Conservation (phyloP, 2,797 vertebrate species). For the Tarsius wallacei region DNA sequence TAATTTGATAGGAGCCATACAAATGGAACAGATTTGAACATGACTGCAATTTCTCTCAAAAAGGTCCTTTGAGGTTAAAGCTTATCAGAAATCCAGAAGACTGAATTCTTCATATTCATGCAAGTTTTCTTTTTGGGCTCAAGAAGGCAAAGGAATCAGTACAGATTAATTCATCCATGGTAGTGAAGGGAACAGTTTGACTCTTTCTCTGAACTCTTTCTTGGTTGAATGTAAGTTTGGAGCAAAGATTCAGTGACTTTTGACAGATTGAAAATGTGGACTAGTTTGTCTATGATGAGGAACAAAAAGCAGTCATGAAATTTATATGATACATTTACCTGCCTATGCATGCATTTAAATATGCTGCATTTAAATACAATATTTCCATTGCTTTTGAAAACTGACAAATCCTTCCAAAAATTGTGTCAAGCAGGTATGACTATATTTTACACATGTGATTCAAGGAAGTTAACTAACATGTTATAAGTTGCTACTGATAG, state of each 20-base stretch:
- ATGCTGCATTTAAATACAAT: not conserved
- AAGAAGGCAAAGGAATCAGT: not conserved
- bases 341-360: not conserved
- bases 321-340: not conserved
- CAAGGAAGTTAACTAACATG: slow-evolving; percentile 2
- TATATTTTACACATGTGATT: not conserved
- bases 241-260: slow-evolving; percentile 12
- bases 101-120: not conserved
- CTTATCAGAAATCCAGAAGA: not conserved
- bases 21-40: slow-evolving; percentile 16
- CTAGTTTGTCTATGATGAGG: slow-evolving; percentile 28
- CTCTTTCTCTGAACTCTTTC: not conserved
- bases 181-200: not conserved
- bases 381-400: not conserved
- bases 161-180: not conserved
- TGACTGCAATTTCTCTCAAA: not conserved
- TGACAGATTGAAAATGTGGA: not conserved
- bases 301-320: not conserved
- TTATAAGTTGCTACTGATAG: not conserved
- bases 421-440: not conserved
- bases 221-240: not conserved
- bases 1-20: not conserved
- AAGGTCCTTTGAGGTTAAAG: not conserved
- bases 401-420: not conserved
- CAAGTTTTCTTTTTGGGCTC: not conserved